Evolutionary conservation across 2,888 invertebrate genomes (phyloP).

Genomic region (Vesta saturnalis): DNA sequence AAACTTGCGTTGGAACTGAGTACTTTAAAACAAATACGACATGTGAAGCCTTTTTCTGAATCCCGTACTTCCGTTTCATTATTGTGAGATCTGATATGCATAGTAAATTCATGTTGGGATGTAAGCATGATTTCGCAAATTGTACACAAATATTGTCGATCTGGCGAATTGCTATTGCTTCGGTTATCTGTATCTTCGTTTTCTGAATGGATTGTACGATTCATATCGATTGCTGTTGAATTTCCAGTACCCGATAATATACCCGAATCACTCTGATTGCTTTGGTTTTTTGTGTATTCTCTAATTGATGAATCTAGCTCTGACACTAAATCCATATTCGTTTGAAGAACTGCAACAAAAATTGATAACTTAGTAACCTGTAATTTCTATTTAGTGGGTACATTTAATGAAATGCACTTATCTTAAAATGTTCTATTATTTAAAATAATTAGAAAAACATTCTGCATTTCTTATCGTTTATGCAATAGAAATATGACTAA

Average conservation of each 20-base stretch:
- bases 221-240: constrained; percentile 39
- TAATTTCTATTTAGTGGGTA: no score
- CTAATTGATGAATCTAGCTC: constrained; percentile 35
- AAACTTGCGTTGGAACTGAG: constrained; percentile 81
- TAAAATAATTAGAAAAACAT: no score
- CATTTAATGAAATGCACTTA: no score
- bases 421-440: no score
- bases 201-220: constrained; percentile 46
- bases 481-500: background rate
- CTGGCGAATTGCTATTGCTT: constrained; percentile 66
- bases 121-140: constrained; percentile 71
- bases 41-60: constrained; percentile 66
- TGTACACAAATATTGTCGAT: constrained; percentile 68
- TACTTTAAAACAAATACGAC: constrained; percentile 75
- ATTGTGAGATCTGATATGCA: constrained; percentile 75
- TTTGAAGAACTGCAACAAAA: constrained; percentile 54
- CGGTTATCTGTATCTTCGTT: constrained; percentile 67
- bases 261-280: constrained; percentile 57
- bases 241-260: constrained; percentile 56
- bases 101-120: constrained; percentile 74
- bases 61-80: constrained; percentile 63
- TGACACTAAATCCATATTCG: constrained; percentile 54
- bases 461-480: constrained; percentile 12
- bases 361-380: background rate
- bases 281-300: constrained; percentile 47